Percentiles rank a stretch among this genome's conserved stretches.
phyloP scores from a whole-genome alignment of 2,888 invertebrate species.

The Drosophila stalkeri region DNA sequence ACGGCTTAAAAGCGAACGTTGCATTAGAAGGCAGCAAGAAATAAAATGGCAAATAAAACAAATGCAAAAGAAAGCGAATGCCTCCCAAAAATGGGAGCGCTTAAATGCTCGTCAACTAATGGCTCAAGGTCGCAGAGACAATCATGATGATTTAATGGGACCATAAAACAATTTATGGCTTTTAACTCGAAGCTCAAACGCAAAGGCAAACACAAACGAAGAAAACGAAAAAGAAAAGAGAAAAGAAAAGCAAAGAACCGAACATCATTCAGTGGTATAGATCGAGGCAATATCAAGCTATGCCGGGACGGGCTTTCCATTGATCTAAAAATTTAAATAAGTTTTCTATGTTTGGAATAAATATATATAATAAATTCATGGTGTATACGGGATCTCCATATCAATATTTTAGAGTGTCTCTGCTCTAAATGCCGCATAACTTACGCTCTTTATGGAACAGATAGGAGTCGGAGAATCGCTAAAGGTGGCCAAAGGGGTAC shows the following conservation, averaged over 20 bases:
- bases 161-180: slow-evolving; percentile 84
- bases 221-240: slow-evolving; percentile 1
- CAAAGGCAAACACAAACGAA: neutral
- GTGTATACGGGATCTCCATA: slow-evolving; percentile 8
- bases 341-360: slow-evolving; percentile 22
- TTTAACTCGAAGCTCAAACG: slow-evolving; percentile 66
- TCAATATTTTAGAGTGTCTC: slow-evolving; percentile 4
- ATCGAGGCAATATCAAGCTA: slow-evolving; percentile 37
- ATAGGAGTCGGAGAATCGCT: neutral
- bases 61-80: slow-evolving; percentile 71
- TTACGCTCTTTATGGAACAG: slow-evolving; percentile 48
- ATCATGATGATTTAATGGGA: slow-evolving; percentile 85
- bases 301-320: neutral
- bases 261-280: slow-evolving; percentile 6
- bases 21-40: slow-evolving; percentile 54
- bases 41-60: slow-evolving; percentile 67
- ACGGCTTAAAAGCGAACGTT: slow-evolving; percentile 58
- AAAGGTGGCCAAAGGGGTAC: slow-evolving; percentile 29
- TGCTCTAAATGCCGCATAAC: slow-evolving; percentile 53
- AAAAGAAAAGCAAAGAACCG: slow-evolving; percentile 8
- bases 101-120: slow-evolving; percentile 54
- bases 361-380: slow-evolving; percentile 4
- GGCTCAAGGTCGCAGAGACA: slow-evolving; percentile 82
- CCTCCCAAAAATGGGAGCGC: slow-evolving; percentile 61
- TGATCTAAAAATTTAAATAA: slow-evolving; percentile 7